A percentile compares a stretch with the other conserved stretches of the same genome.
These are phyloP conservation scores for Rhogogaster chlorosoma DNA, from an alignment of 2,888 invertebrate genomes.

Conservation along the genomic window DNA sequence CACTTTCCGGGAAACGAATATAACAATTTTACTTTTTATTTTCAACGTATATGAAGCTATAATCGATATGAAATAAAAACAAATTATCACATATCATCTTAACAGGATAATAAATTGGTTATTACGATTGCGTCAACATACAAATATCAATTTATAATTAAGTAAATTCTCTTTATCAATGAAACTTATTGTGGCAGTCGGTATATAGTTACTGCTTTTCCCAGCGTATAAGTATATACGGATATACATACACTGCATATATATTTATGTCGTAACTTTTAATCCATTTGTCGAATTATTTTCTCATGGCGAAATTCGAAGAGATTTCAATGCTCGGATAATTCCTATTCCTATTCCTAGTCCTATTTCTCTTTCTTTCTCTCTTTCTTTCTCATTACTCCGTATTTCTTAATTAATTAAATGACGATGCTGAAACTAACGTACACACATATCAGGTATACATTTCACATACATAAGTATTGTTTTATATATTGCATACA, in stretches of 20 bases:
- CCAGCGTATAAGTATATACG: not conserved
- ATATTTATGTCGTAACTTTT: not conserved
- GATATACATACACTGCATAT: not conserved
- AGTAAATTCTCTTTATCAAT: no score
- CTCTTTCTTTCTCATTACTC: not conserved
- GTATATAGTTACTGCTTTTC: not conserved
- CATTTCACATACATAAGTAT: not conserved
- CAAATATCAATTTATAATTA: no score
- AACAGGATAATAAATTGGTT: not conserved
- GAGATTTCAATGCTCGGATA: slow-evolving; percentile 31
- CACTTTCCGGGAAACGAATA: slow-evolving; percentile 74
- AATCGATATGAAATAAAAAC: no score
- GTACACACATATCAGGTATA: not conserved
- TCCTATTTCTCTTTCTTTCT: no score
- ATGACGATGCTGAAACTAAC: not conserved
- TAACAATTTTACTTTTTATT: not conserved
- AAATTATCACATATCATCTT: no score
- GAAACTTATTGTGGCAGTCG: no score
- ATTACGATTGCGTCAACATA: no score
- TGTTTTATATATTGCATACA: not conserved
- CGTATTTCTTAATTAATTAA: slow-evolving; percentile 10
- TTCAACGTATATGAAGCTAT: not conserved
- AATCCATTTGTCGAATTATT: not conserved
- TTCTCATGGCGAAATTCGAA: slow-evolving; percentile 19
- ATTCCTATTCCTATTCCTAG: not conserved